A percentile compares a stretch with the other conserved stretches of the same genome.
These are phyloP conservation scores for Anguilla marmorata DNA, from an alignment of 2,797 vertebrate genomes.

Conservation along the genomic window DNA sequence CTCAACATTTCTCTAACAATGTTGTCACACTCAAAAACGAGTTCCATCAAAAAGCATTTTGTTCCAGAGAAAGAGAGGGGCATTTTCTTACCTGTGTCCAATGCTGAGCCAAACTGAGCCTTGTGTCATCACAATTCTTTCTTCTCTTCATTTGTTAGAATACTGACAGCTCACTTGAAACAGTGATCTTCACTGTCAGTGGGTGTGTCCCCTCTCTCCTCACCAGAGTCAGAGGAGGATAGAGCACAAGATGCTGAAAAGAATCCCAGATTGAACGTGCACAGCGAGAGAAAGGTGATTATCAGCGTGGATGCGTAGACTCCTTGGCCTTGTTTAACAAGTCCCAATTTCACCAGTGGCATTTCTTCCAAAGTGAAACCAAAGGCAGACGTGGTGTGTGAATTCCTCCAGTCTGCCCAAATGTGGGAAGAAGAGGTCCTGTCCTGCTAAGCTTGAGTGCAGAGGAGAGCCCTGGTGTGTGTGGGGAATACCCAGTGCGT, in stretches of 20 bases:
- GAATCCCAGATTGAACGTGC: constrained; percentile 27
- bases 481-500: background rate
- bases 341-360: constrained; percentile 40
- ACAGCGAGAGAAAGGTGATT: constrained; percentile 1
- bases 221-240: constrained; percentile 25
- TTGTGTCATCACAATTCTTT: constrained; percentile 22
- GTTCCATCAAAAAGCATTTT: constrained; percentile 9
- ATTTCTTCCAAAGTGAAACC: constrained; percentile 29
- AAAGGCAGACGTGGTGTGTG: constrained; percentile 33
- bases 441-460: constrained; percentile 40
- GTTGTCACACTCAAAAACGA: constrained; percentile 10
- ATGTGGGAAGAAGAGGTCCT: constrained; percentile 37
- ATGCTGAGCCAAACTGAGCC: background rate
- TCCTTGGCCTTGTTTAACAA: constrained; percentile 34
- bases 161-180: constrained; percentile 49
- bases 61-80: constrained; percentile 3
- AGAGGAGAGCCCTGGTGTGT: constrained; percentile 44
- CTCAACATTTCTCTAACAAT: constrained; percentile 12
- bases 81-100: constrained; percentile 29
- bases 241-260: constrained; percentile 41
- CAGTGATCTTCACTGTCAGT: constrained; percentile 52
- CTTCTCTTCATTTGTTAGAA: constrained; percentile 49
- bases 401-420: constrained; percentile 52
- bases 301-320: constrained; percentile 33
- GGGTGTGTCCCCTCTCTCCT: constrained; percentile 41